A percentile compares a stretch with the other conserved stretches of the same genome.
Conservation (phyloP, 2,797 vertebrate species). For the Gymnopithys bicolor region DNA sequence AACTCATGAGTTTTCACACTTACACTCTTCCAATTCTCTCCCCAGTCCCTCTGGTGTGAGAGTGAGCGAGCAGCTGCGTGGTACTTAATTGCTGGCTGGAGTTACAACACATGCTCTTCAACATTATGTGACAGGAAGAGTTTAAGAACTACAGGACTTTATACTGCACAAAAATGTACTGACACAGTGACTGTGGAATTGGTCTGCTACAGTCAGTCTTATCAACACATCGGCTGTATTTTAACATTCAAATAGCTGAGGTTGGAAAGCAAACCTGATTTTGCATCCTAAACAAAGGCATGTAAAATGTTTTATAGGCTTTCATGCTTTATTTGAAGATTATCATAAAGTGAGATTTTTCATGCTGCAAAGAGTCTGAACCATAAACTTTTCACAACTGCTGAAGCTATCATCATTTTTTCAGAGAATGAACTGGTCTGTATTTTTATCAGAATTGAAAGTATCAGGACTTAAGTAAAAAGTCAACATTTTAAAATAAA, state of each 20-base stretch:
- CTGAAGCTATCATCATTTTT: slow-evolving; percentile 25
- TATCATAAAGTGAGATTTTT: slow-evolving; percentile 63
- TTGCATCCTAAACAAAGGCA: slow-evolving; percentile 47
- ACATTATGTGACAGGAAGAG: not conserved
- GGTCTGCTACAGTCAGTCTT: not conserved
- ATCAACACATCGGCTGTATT: not conserved
- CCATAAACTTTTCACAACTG: slow-evolving; percentile 43
- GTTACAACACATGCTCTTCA: not conserved
- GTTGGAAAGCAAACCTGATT: slow-evolving; percentile 9
- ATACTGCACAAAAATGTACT: not conserved
- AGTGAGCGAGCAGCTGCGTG: not conserved
- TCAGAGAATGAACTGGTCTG: not conserved
- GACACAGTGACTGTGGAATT: not conserved
- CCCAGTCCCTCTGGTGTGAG: not conserved
- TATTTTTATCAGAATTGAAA: not conserved
- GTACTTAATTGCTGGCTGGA: not conserved
- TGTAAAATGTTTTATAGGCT: slow-evolving; percentile 47
- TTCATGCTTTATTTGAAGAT: slow-evolving; percentile 70
- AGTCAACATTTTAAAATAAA: not conserved
- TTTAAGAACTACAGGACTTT: not conserved
- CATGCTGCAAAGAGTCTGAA: slow-evolving; percentile 31
- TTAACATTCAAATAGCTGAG: not conserved
- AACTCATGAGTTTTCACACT: not conserved
- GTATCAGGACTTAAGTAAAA: not conserved
- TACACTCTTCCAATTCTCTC: not conserved